These are phyloP conservation scores for Aphidius gifuensis DNA, from an alignment of 1,140 invertebrate species.

Conservation along the genomic window DNA sequence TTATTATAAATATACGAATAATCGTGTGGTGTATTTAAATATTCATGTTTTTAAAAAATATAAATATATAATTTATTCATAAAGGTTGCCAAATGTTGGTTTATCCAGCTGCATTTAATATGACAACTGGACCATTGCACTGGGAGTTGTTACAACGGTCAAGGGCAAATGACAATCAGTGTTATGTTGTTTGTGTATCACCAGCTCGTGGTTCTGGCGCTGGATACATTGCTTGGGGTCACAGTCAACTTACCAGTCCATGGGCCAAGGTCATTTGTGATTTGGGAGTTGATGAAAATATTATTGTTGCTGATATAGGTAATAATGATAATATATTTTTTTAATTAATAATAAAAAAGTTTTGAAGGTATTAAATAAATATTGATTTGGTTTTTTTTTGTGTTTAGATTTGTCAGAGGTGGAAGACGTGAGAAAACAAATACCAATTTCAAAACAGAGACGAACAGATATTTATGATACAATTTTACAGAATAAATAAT, in stretches of 20 bases:
- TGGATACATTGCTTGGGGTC: conserved; percentile 85
- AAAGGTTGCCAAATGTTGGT: conserved; percentile 79
- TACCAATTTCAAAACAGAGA: conserved; percentile 74
- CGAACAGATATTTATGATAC: conserved; percentile 80
- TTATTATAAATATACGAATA: conserved; percentile 28
- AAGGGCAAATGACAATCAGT: conserved; percentile 85
- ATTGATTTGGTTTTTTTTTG: conserved; percentile 15
- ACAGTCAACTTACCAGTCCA: conserved; percentile 80
- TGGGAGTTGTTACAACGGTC: conserved; percentile 82
- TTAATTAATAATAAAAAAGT: conserved; percentile 7
- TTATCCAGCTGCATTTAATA: conserved; percentile 94
- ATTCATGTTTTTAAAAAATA: not conserved
- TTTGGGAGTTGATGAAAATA: conserved; percentile 68
- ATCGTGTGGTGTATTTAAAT: not conserved
- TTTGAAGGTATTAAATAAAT: not conserved
- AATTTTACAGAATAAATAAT: conserved; percentile 35
- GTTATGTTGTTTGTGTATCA: conserved; percentile 71
- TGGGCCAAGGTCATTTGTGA: conserved; percentile 79
- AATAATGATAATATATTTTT: conserved; percentile 30
- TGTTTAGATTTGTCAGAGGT: conserved; percentile 69
- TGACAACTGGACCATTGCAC: conserved; percentile 90
- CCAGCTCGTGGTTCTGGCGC: conserved; percentile 72
- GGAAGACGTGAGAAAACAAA: conserved; percentile 74
- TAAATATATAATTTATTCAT: conserved; percentile 6
- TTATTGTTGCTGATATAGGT: conserved; percentile 75